Evolutionary conservation across 2,113 vertebrate genomes (phyloP), one percentile per base, ranked within the genome.

Genomic region (Charina bottae): DNA sequence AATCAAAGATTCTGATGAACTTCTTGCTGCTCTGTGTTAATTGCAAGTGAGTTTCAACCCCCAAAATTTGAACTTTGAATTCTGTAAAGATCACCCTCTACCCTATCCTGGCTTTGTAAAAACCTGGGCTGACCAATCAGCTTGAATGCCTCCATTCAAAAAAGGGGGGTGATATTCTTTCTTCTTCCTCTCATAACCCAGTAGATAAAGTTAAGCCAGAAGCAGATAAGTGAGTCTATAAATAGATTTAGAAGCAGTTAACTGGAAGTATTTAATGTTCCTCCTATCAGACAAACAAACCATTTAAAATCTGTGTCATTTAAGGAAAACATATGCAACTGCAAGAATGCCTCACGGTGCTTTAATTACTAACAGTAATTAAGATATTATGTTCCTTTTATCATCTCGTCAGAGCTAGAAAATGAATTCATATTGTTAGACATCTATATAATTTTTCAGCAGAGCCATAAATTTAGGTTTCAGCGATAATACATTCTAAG

Each of bases 331-430:
- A 60, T 6, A 23, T 17, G 33, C 17, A 37, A 78, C 33, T 23
- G 37, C 17, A 33, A 90, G 42, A 59, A 21, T 26, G 19, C 55
- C 17, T 49, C 9, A 90, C 46, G 26, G 37, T 13, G 8, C 33
- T 90, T 58, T 90, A 37, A 83, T 84, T 90, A 60, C 26, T 60
- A 85, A 62, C 8, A 62, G 28, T 49, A 85, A 53, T 85, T 64
- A 64, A 53, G 12, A 68, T 17, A 26, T 46, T 26, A 11, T 28
- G 26, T 17, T 54, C n/a, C 33, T 46, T 54, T 85, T 59, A 60
- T 60, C 3, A 28, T 33, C 11, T 64, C n/a, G 4, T 85, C 53
- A 86, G 4, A 15, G 12, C n/a, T 86, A 13, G 28, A 68, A 49
- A 54, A 56, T n/a, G 24, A 3, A 54, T 68, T 3, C 23, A 64